Percentiles rank a stretch among this genome's conserved stretches.
These are phyloP conservation scores for Sinosuthora webbiana DNA, from an alignment of 2,113 vertebrate genomes.

Conservation along the genomic window DNA sequence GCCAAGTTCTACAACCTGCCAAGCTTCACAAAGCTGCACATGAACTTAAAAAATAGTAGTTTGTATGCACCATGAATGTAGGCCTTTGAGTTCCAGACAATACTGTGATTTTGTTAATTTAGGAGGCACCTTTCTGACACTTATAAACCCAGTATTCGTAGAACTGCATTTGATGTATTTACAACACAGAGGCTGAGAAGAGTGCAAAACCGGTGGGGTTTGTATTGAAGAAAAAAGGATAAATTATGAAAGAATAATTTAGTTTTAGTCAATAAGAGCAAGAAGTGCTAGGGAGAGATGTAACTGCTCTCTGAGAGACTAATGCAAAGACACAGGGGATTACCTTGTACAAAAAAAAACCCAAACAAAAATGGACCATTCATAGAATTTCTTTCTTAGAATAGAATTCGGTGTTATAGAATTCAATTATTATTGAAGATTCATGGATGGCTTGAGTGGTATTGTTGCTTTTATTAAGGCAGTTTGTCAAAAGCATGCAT, in stretches of 20 bases:
- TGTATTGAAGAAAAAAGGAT: background rate
- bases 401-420: background rate
- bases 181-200: background rate
- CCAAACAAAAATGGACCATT: background rate
- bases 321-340: background rate
- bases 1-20: background rate
- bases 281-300: background rate
- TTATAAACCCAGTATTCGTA: background rate
- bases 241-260: background rate
- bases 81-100: background rate
- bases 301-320: background rate
- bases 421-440: background rate
- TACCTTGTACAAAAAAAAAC: background rate
- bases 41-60: background rate
- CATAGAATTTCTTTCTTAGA: background rate
- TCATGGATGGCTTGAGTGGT: background rate
- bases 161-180: background rate
- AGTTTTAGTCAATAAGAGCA: background rate
- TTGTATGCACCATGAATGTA: background rate
- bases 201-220: background rate
- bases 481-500: background rate
- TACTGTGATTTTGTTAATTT: background rate
- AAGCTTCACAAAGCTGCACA: background rate
- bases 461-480: background rate
- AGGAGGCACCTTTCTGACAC: background rate